Conservation (phyloP, 2,888 invertebrate species). For the Autographa pulchrina region DNA sequence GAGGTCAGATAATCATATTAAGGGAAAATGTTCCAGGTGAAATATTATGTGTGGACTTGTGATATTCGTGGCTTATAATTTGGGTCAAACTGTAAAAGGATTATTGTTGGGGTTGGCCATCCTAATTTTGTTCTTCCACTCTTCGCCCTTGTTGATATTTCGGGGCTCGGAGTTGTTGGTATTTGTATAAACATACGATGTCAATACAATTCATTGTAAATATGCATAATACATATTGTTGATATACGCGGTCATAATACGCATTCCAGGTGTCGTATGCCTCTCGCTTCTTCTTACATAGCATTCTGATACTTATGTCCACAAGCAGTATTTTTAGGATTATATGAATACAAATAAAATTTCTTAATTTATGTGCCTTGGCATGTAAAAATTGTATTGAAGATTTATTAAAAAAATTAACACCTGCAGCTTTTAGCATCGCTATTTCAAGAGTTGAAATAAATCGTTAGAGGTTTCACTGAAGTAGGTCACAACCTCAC, state of each 20-base stretch:
- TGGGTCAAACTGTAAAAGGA: constrained; percentile 28
- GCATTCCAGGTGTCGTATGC: constrained; percentile 2
- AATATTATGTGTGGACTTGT: not conserved
- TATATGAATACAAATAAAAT: not conserved
- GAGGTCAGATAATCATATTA: not conserved
- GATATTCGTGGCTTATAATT: constrained; percentile 16
- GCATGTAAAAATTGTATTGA: not conserved
- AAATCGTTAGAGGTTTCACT: constrained; percentile 38
- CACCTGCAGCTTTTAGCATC: not conserved
- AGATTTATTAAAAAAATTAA: not conserved
- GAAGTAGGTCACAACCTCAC: constrained; percentile 30
- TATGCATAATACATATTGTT: not conserved
- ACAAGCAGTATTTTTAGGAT: not conserved
- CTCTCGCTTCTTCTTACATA: constrained; percentile 4
- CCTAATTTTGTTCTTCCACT: constrained; percentile 20
- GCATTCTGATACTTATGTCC: constrained; percentile 1
- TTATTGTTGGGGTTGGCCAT: constrained; percentile 16
- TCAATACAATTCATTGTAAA: not conserved
- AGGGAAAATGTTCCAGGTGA: constrained; percentile 4
- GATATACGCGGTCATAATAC: not conserved
- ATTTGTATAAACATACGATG: not conserved
- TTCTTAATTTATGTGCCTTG: not conserved
- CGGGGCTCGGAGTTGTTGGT: not conserved
- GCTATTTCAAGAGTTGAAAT: constrained; percentile 14
- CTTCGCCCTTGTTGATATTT: constrained; percentile 15